phyloP scores from a whole-genome alignment of 2,797 vertebrate genomes.

The Microcaecilia unicolor region DNA sequence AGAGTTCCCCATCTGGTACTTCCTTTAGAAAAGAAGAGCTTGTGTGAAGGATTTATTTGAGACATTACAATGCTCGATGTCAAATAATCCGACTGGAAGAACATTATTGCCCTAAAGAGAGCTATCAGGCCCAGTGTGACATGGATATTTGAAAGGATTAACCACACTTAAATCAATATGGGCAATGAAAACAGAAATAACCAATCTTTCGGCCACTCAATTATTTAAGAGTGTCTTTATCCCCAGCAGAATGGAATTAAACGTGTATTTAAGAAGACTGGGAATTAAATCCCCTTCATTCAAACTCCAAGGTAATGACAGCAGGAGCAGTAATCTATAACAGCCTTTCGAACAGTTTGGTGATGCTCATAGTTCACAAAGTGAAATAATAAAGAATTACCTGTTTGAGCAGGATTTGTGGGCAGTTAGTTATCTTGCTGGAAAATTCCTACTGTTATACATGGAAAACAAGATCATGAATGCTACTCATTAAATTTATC shows the following conservation, averaged over 20 bases:
- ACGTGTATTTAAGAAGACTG: conserved; percentile 40
- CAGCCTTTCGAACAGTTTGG: not conserved
- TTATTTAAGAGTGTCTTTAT: conserved; percentile 60
- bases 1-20: conserved; percentile 48
- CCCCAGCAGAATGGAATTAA: conserved; percentile 53
- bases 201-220: conserved; percentile 67
- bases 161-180: conserved; percentile 65
- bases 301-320: conserved; percentile 25
- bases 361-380: not conserved
- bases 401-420: rapidly evolving
- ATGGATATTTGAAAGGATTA: conserved; percentile 61
- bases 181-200: conserved; percentile 67
- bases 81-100: conserved; percentile 54
- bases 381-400: rapidly evolving
- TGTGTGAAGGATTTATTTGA: conserved; percentile 47
- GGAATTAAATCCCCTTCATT: conserved; percentile 45
- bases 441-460: not conserved
- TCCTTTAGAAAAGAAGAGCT: conserved; percentile 31
- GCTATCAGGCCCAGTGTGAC: conserved; percentile 57
- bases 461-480: not conserved
- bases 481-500: rapidly evolving
- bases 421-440: not conserved
- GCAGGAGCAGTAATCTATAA: not conserved
- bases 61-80: conserved; percentile 54
- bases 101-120: conserved; percentile 62